Base-by-base conservation (phyloP, 2,888 invertebrate genomes). In the Drepanosiphum platanoidis region DNA sequence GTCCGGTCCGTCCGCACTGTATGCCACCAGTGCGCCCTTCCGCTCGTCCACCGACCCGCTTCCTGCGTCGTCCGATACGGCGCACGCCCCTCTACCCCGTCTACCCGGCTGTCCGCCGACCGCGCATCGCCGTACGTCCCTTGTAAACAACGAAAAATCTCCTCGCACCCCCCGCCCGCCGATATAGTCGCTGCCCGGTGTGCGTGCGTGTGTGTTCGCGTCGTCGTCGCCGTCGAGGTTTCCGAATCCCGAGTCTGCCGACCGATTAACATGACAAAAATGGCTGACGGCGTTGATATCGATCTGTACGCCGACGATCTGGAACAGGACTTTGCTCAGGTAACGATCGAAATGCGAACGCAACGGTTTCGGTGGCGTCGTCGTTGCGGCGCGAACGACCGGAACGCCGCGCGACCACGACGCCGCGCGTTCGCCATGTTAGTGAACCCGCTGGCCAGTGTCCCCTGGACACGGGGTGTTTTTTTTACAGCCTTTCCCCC, bases 271-370 rank as follows among this genome's bases (percentile, higher is more conserved):
- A 84, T 77, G 77, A 84, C 84, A 81, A 93, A 92, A 93, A 96
- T 96, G 96, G 96, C 96, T 92, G 97, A 97, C 92, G 94, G 96
- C 92, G 94, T 94, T 90, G 97, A 97, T 92, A 96, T 97, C 91
- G 97, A 98, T 94, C 93, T 98, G 89, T 98, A 98, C 91, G 96
- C 96, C 88, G 97, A 97, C 90, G 97, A 97, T 92, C 94, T 97
- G 90, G 97, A 97, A 91, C 95, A 96, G 90, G 97, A 97, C 92
- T 97, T 97, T 91, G 87, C 87, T 58, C 87, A 87, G 74, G 87
- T 87, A 86, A 84, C 1, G 39, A 68, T 18, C 18, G 27, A n/a
- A 22, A 9, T 58, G 32, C 61, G 11, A 9, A 34, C 15, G 9
- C 66, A 39, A 52, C 5, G 30, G 18, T 8, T 15, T 22, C 36